Conservation (phyloP, 2,888 invertebrate species). For the Tortrix viridana region DNA sequence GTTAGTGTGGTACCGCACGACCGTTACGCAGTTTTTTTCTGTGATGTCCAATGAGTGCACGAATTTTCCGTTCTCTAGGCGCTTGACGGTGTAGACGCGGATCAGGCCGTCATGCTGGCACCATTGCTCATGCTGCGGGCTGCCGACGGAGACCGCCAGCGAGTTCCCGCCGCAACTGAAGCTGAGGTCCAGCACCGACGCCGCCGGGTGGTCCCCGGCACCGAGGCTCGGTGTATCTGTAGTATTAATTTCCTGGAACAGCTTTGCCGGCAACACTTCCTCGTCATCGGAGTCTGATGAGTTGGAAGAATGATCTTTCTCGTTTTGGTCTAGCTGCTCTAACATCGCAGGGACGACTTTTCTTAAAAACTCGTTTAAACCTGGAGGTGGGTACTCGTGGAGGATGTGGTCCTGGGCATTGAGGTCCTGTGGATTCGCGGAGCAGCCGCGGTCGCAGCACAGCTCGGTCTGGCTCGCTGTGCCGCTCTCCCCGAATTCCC, state of each 20-base stretch:
- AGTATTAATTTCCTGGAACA: slow-evolving; percentile 64
- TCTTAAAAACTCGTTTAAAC: slow-evolving; percentile 67
- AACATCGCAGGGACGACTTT: slow-evolving; percentile 69
- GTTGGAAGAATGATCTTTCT: slow-evolving; percentile 52
- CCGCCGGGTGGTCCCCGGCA: slow-evolving; percentile 60
- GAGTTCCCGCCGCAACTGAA: slow-evolving; percentile 73
- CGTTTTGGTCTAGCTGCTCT: slow-evolving; percentile 65
- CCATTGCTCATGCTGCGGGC: slow-evolving; percentile 67
- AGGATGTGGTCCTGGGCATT: slow-evolving; percentile 52
- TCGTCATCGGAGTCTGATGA: slow-evolving; percentile 76
- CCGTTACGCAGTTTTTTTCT: slow-evolving; percentile 70
- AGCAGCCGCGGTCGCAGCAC: slow-evolving; percentile 56
- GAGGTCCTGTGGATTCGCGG: slow-evolving; percentile 57
- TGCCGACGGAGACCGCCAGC: slow-evolving; percentile 65
- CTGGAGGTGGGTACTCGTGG: slow-evolving; percentile 62
- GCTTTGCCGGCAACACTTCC: slow-evolving; percentile 57
- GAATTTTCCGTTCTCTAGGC: slow-evolving; percentile 78
- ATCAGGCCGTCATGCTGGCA: slow-evolving; percentile 69
- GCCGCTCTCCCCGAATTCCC: slow-evolving; percentile 56
- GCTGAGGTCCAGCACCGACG: slow-evolving; percentile 58
- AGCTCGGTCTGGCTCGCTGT: slow-evolving; percentile 59
- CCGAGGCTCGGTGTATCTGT: slow-evolving; percentile 51
- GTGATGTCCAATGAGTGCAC: slow-evolving; percentile 60
- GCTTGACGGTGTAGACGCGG: slow-evolving; percentile 62
- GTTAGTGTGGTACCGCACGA: slow-evolving; percentile 64